Conservation (phyloP, 2,888 invertebrate species). For the Sesamia inferens region DNA sequence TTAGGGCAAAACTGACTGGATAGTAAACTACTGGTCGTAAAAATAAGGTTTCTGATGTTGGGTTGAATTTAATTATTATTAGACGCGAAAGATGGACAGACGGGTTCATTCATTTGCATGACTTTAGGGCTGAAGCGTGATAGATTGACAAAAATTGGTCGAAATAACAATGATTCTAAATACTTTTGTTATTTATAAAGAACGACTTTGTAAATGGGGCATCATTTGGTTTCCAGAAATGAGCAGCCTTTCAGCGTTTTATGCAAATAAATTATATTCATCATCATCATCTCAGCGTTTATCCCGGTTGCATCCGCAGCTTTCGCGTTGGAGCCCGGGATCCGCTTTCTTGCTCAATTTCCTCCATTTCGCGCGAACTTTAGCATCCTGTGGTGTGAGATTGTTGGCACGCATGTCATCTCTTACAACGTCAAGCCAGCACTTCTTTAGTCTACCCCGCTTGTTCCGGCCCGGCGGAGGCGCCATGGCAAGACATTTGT, state of each 20-base stretch:
- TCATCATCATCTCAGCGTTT: too few species aligned
- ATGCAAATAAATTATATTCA: background rate
- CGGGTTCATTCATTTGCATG: constrained; percentile 48
- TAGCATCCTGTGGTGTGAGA: too few species aligned
- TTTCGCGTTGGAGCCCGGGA: too few species aligned
- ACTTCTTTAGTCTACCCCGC: too few species aligned
- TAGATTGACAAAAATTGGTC: constrained; percentile 24
- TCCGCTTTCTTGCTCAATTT: too few species aligned
- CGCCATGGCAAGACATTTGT: too few species aligned
- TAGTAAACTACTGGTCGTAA: constrained; percentile 30
- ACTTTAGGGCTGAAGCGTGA: constrained; percentile 31
- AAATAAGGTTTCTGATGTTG: constrained; percentile 37
- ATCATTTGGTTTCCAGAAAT: background rate
- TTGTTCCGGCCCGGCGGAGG: too few species aligned
- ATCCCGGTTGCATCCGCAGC: too few species aligned
- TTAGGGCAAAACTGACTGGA: constrained; percentile 20
- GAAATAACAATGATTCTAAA: constrained; percentile 13
- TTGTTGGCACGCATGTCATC: too few species aligned
- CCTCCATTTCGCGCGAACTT: too few species aligned
- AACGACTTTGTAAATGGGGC: background rate
- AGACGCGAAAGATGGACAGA: constrained; percentile 25
- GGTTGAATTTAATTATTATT: constrained; percentile 46
- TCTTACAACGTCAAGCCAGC: too few species aligned
- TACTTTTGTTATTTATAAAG: background rate
- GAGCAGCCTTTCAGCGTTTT: background rate